Evolutionary conservation across 2,888 invertebrate species (phyloP).

Genomic region (Hypomecis punctinalis): DNA sequence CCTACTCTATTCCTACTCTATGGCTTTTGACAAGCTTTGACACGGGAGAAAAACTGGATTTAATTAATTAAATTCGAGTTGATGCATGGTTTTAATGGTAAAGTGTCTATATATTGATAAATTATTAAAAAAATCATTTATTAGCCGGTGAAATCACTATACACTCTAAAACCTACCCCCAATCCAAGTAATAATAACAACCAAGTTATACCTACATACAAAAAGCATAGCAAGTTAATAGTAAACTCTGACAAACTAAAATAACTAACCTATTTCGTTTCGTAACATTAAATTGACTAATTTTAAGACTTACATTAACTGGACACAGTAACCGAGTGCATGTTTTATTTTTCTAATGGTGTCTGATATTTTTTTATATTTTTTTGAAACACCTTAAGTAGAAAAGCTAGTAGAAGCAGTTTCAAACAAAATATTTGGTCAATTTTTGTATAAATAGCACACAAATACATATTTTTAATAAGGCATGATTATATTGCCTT

Average conservation of each 20-base stretch:
- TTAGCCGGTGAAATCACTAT: constrained; percentile 39
- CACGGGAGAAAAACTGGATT: not conserved
- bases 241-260: constrained; percentile 51
- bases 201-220: constrained; percentile 72
- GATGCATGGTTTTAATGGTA: not conserved
- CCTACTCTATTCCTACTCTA: too few relatives aligned
- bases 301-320: constrained; percentile 73
- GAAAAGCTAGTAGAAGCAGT: constrained; percentile 66
- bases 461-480: constrained; percentile 57
- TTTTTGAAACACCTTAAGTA: constrained; percentile 65
- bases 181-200: constrained; percentile 68
- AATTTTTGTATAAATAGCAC: constrained; percentile 65
- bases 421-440: constrained; percentile 71
- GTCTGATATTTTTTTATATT: constrained; percentile 52
- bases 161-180: constrained; percentile 71
- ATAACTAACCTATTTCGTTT: constrained; percentile 72
- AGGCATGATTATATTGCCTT: constrained; percentile 71
- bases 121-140: constrained; percentile 27
- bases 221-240: constrained; percentile 66
- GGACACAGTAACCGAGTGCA: constrained; percentile 70
- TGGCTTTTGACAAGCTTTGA: too few relatives aligned
- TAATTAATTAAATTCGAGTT: constrained; percentile 24
- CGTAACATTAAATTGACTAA: constrained; percentile 74
- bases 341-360: constrained; percentile 44
- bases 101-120: not conserved